Percentiles rank a stretch among this genome's conserved stretches.
Evolutionary conservation across 1,140 invertebrate species (phyloP).

Genomic region (Sitodiplosis mosellana): DNA sequence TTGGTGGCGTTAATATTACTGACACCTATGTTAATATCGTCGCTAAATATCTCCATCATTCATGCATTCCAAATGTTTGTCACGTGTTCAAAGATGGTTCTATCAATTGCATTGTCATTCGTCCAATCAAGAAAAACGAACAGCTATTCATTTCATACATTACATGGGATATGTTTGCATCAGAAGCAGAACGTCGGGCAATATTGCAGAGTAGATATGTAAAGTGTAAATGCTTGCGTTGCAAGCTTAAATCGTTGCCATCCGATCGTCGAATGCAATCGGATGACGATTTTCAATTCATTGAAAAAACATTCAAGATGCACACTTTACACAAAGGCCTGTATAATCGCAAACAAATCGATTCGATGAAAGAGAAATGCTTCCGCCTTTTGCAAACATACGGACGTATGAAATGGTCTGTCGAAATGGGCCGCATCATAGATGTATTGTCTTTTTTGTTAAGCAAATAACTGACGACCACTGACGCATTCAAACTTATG

Average conservation of each 20-base stretch:
- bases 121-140: slow-evolving; percentile 43
- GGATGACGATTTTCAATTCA: background rate
- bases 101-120: slow-evolving; percentile 34
- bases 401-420: background rate
- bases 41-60: slow-evolving; percentile 51
- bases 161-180: background rate
- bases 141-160: slow-evolving; percentile 28
- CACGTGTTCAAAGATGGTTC: slow-evolving; percentile 34
- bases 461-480: background rate
- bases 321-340: background rate
- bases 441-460: background rate
- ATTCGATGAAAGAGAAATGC: background rate
- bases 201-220: background rate
- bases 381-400: background rate
- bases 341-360: background rate
- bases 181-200: background rate
- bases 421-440: background rate
- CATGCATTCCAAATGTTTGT: slow-evolving; percentile 70
- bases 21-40: background rate
- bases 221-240: background rate
- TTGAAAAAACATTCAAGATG: background rate
- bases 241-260: background rate
- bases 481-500: no score
- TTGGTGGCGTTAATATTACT: background rate
- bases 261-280: background rate